Base-by-base conservation (phyloP, 2,113 vertebrate species). In the Erythrolamprus reginae region DNA sequence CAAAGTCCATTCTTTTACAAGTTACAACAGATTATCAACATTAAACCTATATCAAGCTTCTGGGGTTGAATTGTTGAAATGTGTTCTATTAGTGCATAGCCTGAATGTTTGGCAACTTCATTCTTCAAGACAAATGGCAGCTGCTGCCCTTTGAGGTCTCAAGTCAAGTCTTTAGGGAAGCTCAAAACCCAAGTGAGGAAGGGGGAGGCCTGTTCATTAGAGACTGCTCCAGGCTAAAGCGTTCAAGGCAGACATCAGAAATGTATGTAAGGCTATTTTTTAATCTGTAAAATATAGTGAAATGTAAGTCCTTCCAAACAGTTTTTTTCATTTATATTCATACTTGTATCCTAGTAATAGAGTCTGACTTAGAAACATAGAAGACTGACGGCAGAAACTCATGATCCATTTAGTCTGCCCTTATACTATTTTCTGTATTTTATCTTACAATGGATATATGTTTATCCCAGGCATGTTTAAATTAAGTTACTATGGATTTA, bases 151-250 rank as follows among this genome's bases (percentile, higher is more conserved):
- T 92, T 95, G 90, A 97, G 97, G 97, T 97, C 97, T 97, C 94
- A 96, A 97, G 97, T 97, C 97, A 98, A 94, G 96, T 97, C 97
- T 97, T 96, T 90, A 1, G 97, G 97, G 97, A 97, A 95, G 96
- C 93, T 96, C 91, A 96, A 95, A 97, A 94, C 92, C 96, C 95
- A 96, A 94, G 96, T 95, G 95, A 94, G 28, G 17, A 53, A 33
- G 33, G 47, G 42, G 94, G 96, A 96, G 95, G 96, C 93, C 95
- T 95, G 94, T 96, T 97, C 97, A 97, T 97, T 97, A 98, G 93
- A 97, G 95, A 94, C 95, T 94, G 96, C 96, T 97, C 92, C 93
- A 97, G 96, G 96, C 95, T 91, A 96, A 96, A 97, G 97, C 93
- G 93, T 95, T 92, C 95, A 96, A 96, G 94, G 93, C 95, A 95